These are phyloP conservation scores for Tetragnatha versicolor DNA, from an alignment of 1,140 invertebrate genomes.

Conservation along the genomic window DNA sequence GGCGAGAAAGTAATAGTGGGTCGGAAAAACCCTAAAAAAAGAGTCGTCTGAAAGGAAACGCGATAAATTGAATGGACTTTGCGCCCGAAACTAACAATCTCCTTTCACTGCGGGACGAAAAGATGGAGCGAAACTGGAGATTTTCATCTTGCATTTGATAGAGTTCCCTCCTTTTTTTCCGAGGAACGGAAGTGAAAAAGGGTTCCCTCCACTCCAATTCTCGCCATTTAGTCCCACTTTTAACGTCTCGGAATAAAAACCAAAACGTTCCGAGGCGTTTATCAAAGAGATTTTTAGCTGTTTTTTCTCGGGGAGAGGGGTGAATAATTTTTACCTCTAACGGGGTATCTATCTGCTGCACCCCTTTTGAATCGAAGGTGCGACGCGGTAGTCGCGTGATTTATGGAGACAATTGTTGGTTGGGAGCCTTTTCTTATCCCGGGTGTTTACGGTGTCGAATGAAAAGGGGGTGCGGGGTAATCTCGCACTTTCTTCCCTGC, in stretches of 20 bases:
- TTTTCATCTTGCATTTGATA: not conserved
- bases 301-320: no score
- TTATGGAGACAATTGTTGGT: slow-evolving; percentile 3
- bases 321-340: not conserved
- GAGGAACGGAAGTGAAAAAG: not conserved
- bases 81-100: not conserved
- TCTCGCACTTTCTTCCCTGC: not conserved
- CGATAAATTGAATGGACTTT: not conserved
- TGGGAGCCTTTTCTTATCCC: not conserved
- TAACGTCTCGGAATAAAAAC: no score
- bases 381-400: not conserved
- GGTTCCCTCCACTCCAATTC: no score
- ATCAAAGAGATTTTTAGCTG: no score
- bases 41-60: no score
- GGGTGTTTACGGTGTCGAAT: not conserved
- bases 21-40: no score
- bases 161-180: not conserved
- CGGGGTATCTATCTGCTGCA: no score
- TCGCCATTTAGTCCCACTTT: no score
- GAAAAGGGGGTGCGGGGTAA: no score
- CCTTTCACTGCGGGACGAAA: not conserved
- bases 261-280: no score
- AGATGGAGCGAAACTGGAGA: not conserved
- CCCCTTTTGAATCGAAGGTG: not conserved
- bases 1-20: no score